A percentile compares a stretch with the other conserved stretches of the same genome.
Evolutionary conservation across 2,113 vertebrate species (phyloP).

Genomic region (Motacilla tschutschensis): DNA sequence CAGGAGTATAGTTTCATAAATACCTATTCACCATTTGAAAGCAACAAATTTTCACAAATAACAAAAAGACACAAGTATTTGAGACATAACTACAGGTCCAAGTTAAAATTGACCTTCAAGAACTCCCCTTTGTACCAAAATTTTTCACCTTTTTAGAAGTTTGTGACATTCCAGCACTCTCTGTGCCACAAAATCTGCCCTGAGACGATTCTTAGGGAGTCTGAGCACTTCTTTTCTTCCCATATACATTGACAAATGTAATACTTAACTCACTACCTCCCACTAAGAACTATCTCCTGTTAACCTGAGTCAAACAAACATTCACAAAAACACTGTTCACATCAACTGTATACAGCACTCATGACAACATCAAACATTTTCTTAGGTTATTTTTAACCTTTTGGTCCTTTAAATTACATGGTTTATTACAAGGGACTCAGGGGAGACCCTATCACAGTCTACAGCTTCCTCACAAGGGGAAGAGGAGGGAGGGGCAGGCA

Average conservation of each 20-base stretch:
- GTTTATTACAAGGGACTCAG: not conserved
- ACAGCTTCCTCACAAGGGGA: not conserved
- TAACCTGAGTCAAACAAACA: not conserved
- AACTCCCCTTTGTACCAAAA: not conserved
- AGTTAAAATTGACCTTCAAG: not conserved
- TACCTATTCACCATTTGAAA: not conserved
- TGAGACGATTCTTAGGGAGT: not conserved
- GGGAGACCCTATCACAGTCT: not conserved
- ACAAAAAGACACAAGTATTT: not conserved
- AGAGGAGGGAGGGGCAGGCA: not conserved
- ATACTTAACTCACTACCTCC: not conserved
- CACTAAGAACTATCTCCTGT: not conserved
- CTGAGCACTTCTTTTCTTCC: not conserved
- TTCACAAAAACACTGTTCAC: not conserved
- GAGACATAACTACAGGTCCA: not conserved
- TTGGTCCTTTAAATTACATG: not conserved
- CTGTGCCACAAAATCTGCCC: not conserved
- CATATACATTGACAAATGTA: not conserved
- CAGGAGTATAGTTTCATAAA: not conserved
- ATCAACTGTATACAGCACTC: not conserved
- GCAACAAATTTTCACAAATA: not conserved
- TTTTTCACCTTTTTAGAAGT: not conserved
- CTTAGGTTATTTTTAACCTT: not conserved
- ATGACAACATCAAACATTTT: not conserved
- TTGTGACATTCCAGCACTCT: not conserved